A percentile compares a stretch with the other conserved stretches of the same genome.
Evolutionary conservation across 2,888 invertebrate species (phyloP).

Genomic region (Parochlus steinenii): DNA sequence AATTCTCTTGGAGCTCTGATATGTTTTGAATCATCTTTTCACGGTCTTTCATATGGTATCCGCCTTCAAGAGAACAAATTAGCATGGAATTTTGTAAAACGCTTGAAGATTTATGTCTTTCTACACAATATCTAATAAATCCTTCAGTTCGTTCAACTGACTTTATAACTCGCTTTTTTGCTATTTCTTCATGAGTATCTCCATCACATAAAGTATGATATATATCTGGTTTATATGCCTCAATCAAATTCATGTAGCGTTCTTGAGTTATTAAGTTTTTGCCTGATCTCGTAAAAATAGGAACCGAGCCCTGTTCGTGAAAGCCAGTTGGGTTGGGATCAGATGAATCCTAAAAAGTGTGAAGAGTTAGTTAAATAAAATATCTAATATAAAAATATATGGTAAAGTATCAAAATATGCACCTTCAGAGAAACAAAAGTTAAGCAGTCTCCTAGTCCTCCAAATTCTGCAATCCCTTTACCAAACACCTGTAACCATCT

Average conservation of each 20-base stretch:
- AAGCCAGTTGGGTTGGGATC: constrained; percentile 47
- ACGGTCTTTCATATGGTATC: constrained; percentile 46
- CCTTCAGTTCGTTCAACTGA: constrained; percentile 49
- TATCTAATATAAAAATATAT: no score
- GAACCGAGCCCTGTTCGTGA: constrained; percentile 50
- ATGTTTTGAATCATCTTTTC: constrained; percentile 43
- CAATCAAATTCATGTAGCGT: constrained; percentile 60
- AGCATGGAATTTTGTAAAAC: constrained; percentile 29
- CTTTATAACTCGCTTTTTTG: constrained; percentile 52
- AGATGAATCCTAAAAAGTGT: constrained; percentile 54
- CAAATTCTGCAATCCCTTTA: constrained; percentile 50
- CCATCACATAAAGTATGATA: constrained; percentile 69
- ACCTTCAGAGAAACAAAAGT: constrained; percentile 26
- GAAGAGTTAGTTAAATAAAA: constrained; percentile 33
- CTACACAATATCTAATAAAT: constrained; percentile 52
- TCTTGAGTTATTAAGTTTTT: constrained; percentile 46
- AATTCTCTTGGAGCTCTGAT: constrained; percentile 34
- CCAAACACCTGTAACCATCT: no score
- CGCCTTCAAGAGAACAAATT: constrained; percentile 43
- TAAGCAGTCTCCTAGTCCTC: constrained; percentile 38
- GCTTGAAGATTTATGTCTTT: constrained; percentile 42
- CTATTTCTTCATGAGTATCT: constrained; percentile 44
- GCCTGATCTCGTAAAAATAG: constrained; percentile 66
- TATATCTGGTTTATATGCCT: constrained; percentile 62
- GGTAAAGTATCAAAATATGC: no score